Conservation (phyloP, 2,113 vertebrate species). For the human region GRCh38 chr3:192271501-192272000, state of each 20-base stretch:
- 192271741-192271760: neutral
- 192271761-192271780: neutral
- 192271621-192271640: neutral
- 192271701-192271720: neutral
- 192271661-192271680: neutral
- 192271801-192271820: neutral
- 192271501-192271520: neutral
- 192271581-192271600: neutral
- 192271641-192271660: neutral
- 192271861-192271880: neutral
- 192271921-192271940: neutral
- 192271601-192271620: neutral
- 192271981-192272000: neutral
- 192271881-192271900: neutral
- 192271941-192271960: neutral
- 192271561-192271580: neutral
- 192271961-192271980: neutral
- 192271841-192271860: neutral
- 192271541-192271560: neutral
- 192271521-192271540: neutral
- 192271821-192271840: neutral
- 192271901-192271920: neutral
- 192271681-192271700: neutral
- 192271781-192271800: neutral
- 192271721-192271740: neutral